These are phyloP conservation scores for Menidia beryllina DNA, from an alignment of 2,113 vertebrate genomes.

Conservation along the genomic window DNA sequence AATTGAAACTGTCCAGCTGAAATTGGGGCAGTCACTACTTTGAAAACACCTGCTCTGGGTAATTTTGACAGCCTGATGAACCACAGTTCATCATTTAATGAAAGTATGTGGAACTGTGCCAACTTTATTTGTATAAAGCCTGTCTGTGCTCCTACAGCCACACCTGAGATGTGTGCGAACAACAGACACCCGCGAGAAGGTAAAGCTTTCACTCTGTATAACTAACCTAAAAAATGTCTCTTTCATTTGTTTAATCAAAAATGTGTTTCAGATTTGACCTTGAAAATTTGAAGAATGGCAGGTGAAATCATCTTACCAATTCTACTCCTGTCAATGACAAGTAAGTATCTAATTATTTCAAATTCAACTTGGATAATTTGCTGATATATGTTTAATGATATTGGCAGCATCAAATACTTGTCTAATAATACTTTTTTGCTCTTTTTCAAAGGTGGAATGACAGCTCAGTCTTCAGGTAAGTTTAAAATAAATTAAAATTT, in stretches of 20 bases:
- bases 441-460: conserved; percentile 10
- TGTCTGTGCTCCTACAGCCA: rapidly evolving
- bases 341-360: no score
- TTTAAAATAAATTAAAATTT: no score
- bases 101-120: conserved; percentile 1
- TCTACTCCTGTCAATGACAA: conserved; percentile 26
- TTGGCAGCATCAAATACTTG: no score
- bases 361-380: no score
- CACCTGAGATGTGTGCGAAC: neutral
- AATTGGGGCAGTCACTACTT: no score
- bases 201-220: conserved; percentile 6
- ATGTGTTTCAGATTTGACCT: conserved; percentile 1
- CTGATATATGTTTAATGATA: no score
- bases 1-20: no score
- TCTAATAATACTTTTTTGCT: neutral
- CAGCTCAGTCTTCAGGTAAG: neutral
- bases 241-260: no score
- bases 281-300: conserved; percentile 25
- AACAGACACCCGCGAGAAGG: conserved; percentile 7
- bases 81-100: neutral
- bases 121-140: conserved; percentile 10
- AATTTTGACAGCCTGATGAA: neutral
- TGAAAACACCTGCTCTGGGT: no score
- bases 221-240: neutral
- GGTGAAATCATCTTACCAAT: neutral